Conservation (phyloP, 2,797 vertebrate genomes). For the Sebastes steindachneri region DNA sequence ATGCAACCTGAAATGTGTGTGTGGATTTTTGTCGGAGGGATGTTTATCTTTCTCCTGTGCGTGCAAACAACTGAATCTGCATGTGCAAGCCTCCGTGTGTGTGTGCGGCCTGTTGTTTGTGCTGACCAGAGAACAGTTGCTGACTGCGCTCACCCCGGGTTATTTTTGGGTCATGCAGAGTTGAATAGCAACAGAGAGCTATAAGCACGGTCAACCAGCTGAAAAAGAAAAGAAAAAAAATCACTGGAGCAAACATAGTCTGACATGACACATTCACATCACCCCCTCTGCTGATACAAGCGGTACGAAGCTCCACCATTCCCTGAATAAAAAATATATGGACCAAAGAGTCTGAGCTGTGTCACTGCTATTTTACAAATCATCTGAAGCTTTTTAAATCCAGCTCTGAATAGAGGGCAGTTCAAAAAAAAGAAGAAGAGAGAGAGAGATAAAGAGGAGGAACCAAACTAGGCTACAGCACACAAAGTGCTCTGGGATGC, state of each 20-base stretch:
- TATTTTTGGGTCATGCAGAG: slow-evolving; percentile 71
- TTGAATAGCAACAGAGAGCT: slow-evolving; percentile 58
- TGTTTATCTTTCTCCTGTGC: slow-evolving; percentile 12
- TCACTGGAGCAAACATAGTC: slow-evolving; percentile 43
- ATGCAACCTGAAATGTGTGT: slow-evolving; percentile 22
- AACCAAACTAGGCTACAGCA: slow-evolving; percentile 51
- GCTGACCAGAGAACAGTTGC: slow-evolving; percentile 68
- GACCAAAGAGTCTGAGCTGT: background rate
- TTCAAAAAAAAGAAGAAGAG: background rate
- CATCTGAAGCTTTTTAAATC: slow-evolving; percentile 45
- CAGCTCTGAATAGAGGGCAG: slow-evolving; percentile 36
- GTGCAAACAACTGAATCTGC: slow-evolving; percentile 35
- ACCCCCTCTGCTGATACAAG: slow-evolving; percentile 28
- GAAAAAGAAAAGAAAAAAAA: slow-evolving; percentile 21
- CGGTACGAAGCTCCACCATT: background rate
- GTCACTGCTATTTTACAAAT: slow-evolving; percentile 25
- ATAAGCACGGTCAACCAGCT: slow-evolving; percentile 30
- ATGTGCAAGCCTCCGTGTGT: slow-evolving; percentile 11
- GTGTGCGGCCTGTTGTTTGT: slow-evolving; percentile 41
- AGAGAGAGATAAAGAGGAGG: slow-evolving; percentile 35
- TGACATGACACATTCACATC: slow-evolving; percentile 49
- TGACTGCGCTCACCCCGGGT: slow-evolving; percentile 62
- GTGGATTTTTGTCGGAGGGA: background rate
- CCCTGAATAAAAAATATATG: slow-evolving; percentile 9
- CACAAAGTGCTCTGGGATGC: slow-evolving; percentile 59